Evolutionary conservation across 2,797 vertebrate species (phyloP), one percentile per base, ranked within the genome.

Genomic region (Lerista edwardsae): DNA sequence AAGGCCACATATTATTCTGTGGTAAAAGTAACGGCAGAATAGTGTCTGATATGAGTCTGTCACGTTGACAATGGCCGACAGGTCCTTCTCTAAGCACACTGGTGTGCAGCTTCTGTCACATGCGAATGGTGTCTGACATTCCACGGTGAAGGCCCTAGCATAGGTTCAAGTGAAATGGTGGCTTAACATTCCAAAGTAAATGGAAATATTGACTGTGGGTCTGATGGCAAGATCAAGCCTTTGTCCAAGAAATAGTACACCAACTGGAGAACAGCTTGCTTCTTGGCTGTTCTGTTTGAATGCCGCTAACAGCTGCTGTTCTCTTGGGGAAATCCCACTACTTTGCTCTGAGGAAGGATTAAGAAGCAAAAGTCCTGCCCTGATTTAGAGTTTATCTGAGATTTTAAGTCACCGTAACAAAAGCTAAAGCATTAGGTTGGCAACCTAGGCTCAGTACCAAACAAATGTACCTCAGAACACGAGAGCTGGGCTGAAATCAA

Each of bases 301-400:
- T 79, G 90, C 82, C 41, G 72, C 41, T 87, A 91, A 75, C 87
- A 94, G 85, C 87, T 78, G 84, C 80, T 79, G 55, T 88, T 91
- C 86, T 84, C 89, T 89, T 92, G 3, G 23, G 81, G 89, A 94
- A 94, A 92, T 87, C 84, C 69, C 12, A 0, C 91, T 69, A 85
- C 84, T 86, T 88, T 89, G 80, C 59, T 79, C 77, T 75, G 76
- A 80, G 74, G n/a, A 75, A 47, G 71, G 34, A 81, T 64, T 83
- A 87, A 85, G 65, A 74, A 71, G 83, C 31, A 89, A 88, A 93
- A 89, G 6, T 39, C 89, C 72, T 79, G 80, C 69, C 88, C 90
- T 89, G 84, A 55, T 92, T 90, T 89, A 79, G 31, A 85, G 19
- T 86, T 83, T 85, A 59, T 92, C 39, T 1, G 21, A 71, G 74